Conservation (phyloP, 2,888 invertebrate species). For the Harmothoe impar region DNA sequence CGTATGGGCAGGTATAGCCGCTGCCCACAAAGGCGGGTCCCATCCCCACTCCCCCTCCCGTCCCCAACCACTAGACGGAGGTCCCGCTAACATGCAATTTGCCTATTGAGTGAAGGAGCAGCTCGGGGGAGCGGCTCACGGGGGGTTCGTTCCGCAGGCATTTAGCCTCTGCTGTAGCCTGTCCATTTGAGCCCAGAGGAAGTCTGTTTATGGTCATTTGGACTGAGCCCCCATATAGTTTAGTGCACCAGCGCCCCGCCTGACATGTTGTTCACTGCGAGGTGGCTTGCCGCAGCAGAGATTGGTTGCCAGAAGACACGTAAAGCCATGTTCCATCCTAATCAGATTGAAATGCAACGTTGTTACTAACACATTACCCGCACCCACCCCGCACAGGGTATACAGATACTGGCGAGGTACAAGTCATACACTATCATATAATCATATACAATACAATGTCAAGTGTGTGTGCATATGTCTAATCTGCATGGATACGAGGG, state of each 20-base stretch:
- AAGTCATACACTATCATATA: too few species aligned
- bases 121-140: constrained; percentile 13
- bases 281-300: background rate
- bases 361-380: background rate
- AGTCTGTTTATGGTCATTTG: constrained; percentile 19
- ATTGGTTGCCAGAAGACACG: constrained; percentile 6
- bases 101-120: constrained; percentile 1
- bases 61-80: constrained; percentile 1
- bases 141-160: background rate
- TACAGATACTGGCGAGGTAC: too few species aligned
- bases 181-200: background rate
- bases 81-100: constrained; percentile 5
- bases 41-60: constrained; percentile 11
- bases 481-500: too few species aligned
- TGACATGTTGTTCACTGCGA: background rate
- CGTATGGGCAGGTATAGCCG: background rate
- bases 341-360: constrained; percentile 1
- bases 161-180: background rate
- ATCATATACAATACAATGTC: too few species aligned
- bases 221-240: background rate
- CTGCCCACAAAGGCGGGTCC: background rate
- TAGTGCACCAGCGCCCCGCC: background rate
- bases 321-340: constrained; percentile 4
- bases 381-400: too few species aligned
- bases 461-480: too few species aligned